A percentile compares a stretch with the other conserved stretches of the same genome.
Evolutionary conservation across 2,888 invertebrate species (phyloP).

Genomic region (Ernsta delagoae): DNA sequence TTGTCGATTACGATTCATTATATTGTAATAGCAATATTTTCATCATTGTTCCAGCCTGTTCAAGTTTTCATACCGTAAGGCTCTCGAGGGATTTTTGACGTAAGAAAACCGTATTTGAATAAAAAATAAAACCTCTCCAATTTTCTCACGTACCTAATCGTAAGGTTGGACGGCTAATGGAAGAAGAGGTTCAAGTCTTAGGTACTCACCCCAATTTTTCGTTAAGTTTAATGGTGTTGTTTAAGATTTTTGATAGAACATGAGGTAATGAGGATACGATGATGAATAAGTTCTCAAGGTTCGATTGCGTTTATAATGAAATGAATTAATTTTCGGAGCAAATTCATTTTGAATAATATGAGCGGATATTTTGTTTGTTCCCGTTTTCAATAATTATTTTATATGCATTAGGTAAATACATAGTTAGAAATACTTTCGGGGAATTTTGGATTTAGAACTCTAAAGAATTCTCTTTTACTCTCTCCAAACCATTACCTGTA

Average conservation of each 20-base stretch:
- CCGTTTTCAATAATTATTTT: not conserved
- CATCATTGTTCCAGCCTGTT: conserved; percentile 8
- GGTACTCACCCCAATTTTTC: not conserved
- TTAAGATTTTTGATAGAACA: not conserved
- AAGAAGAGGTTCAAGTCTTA: not conserved
- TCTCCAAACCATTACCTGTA: conserved; percentile 16
- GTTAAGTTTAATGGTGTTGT: conserved; percentile 2
- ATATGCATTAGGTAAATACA: no score
- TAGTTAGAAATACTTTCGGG: not conserved
- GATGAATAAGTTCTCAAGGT: not conserved
- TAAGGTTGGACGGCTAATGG: not conserved
- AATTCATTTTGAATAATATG: not conserved
- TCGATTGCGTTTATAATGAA: conserved; percentile 1
- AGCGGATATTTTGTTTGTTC: not conserved
- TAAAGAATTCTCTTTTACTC: no score
- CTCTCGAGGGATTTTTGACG: conserved; percentile 14
- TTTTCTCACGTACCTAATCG: conserved; percentile 23
- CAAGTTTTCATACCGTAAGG: not conserved
- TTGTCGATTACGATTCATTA: no score
- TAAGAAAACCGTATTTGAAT: conserved; percentile 15
- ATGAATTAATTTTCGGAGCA: conserved; percentile 6
- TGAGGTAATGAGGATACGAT: not conserved
- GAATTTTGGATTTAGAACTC: not conserved
- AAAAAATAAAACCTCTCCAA: conserved; percentile 19
- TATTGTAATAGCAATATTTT: no score